Evolutionary conservation across 2,888 invertebrate species (phyloP), one percentile per base, ranked within the genome.

Genomic region (Tenthredo amoena): DNA sequence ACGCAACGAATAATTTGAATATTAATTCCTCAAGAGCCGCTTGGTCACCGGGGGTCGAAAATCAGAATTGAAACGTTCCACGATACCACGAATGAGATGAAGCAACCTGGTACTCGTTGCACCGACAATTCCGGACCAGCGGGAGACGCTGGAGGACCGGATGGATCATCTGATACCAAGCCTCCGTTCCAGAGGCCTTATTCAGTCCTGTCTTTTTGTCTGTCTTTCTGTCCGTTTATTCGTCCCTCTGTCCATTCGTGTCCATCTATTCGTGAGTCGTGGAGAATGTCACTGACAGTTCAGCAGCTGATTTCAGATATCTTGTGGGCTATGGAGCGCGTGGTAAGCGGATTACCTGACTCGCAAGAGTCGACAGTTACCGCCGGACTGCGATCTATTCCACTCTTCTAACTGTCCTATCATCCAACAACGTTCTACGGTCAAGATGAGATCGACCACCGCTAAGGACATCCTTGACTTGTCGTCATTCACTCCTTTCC

Each of bases 321-420:
- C 72, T 40, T 58, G 86, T 87, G 88, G 86, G 72, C 83, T 65
- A 83, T 74, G 62, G 55, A 72, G 65, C 76, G 77, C 86, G 86
- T 88, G 88, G 88, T 89, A 88, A 90, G 89, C 89, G 88, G 89
- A 89, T 90, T 90, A 90, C 86, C 85, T 86, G 85, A 88, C 89
- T 90, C 88, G 88, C 83, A 26, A 68, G 68, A 83, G 68, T 83
- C 81, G 81, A 62, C 81, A 40, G 81, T 81, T 77, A 50, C 77
- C 55, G 18, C 74, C 40, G 43, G n/a, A 26, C 50, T 31, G 12
- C 37, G 62, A 65, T 81, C 58, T 81, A 62, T 62, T 81, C 77
- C 34, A 34, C 34, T 34, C 62, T 58, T 12, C 50, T 34, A 10
- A n/a, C 55, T 55, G 77, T 55, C 77, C 74, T 74, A 40, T 74